Percentiles rank a stretch among this genome's conserved stretches.
Evolutionary conservation across 2,888 invertebrate species (phyloP).

Genomic region (Aphodius granarius): DNA sequence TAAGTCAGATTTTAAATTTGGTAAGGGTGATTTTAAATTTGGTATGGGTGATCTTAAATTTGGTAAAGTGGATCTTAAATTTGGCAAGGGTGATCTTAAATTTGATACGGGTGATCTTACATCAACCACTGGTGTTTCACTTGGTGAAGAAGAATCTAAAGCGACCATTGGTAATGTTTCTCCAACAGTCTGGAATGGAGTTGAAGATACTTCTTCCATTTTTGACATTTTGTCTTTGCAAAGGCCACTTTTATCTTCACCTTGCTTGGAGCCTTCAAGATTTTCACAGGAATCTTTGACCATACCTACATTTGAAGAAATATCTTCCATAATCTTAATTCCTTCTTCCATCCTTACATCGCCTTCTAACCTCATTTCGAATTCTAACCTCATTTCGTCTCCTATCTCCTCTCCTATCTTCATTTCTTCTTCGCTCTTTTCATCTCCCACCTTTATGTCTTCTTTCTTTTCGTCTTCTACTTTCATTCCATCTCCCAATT

Average conservation of each 20-base stretch:
- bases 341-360: neutral
- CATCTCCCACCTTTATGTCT: neutral
- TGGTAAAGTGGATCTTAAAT: too few relatives aligned
- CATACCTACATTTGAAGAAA: too few relatives aligned
- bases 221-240: neutral
- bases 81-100: too few relatives aligned
- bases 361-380: neutral
- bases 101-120: too few relatives aligned
- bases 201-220: constrained; percentile 3
- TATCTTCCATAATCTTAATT: neutral
- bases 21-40: neutral
- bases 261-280: neutral
- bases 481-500: neutral
- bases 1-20: neutral
- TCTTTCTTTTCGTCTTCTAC: too few relatives aligned
- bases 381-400: neutral
- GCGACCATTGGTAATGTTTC: too few relatives aligned
- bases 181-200: neutral
- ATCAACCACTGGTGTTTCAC: too few relatives aligned
- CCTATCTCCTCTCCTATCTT: neutral
- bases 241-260: neutral
- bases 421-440: neutral
- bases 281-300: neutral
- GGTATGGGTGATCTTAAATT: too few relatives aligned
- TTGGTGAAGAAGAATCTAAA: too few relatives aligned